These are phyloP conservation scores for Cheilosia urbana DNA, from an alignment of 2,888 invertebrate genomes.

Conservation along the genomic window DNA sequence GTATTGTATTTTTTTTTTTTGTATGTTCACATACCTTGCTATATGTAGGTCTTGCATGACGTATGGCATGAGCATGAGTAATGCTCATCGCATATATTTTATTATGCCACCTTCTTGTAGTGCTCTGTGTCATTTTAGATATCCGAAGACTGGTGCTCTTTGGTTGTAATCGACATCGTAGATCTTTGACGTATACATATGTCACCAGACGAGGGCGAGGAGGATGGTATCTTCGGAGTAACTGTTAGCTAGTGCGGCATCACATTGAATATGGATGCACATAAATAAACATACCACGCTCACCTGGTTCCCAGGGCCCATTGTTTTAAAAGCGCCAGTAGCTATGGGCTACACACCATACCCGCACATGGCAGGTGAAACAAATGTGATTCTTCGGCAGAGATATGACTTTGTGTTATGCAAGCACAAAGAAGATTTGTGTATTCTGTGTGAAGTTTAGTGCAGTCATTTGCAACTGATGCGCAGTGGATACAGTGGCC, in stretches of 20 bases:
- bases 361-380: slow-evolving; percentile 63
- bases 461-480: slow-evolving; percentile 43
- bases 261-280: slow-evolving; percentile 33
- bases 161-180: slow-evolving; percentile 29
- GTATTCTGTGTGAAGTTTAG: slow-evolving; percentile 33
- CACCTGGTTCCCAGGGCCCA: slow-evolving; percentile 72
- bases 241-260: slow-evolving; percentile 35
- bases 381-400: slow-evolving; percentile 59
- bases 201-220: slow-evolving; percentile 41
- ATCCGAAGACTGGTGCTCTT: background rate
- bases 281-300: slow-evolving; percentile 58
- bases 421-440: slow-evolving; percentile 59
- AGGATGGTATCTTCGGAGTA: slow-evolving; percentile 22
- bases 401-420: slow-evolving; percentile 67
- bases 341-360: slow-evolving; percentile 20
- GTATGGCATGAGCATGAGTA: slow-evolving; percentile 46
- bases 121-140: slow-evolving; percentile 13
- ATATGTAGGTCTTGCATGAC: slow-evolving; percentile 22
- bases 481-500: slow-evolving; percentile 27
- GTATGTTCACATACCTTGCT: slow-evolving; percentile 16
- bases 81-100: slow-evolving; percentile 17
- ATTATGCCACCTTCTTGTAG: slow-evolving; percentile 43
- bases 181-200: slow-evolving; percentile 57
- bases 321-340: slow-evolving; percentile 56
- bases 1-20: slow-evolving; percentile 18